Percentiles rank a stretch among this genome's conserved stretches.
phyloP scores from a whole-genome alignment of 2,888 invertebrate genomes.

The Sipha maydis region DNA sequence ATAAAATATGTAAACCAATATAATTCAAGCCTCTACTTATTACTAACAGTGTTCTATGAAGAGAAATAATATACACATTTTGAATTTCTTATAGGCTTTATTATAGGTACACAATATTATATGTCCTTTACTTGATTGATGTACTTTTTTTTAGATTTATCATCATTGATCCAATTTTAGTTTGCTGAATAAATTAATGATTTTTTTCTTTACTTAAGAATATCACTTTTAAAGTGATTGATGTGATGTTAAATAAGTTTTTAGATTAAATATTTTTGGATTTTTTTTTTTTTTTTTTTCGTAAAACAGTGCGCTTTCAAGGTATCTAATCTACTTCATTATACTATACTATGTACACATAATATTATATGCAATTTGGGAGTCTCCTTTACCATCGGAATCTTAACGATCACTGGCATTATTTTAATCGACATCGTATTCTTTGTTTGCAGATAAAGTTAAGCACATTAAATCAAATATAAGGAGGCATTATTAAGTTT shows the following conservation, averaged over 20 bases:
- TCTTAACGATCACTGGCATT: too few relatives aligned
- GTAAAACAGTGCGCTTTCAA: conserved; percentile 7
- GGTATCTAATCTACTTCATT: neutral
- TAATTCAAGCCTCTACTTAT: too few relatives aligned
- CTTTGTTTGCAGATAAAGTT: neutral
- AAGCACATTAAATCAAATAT: too few relatives aligned
- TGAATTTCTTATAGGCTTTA: conserved; percentile 4
- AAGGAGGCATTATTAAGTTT: too few relatives aligned
- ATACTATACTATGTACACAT: neutral
- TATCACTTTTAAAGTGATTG: conserved; percentile 42
- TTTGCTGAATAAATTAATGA: conserved; percentile 49
- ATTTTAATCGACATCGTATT: neutral
- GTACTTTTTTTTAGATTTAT: conserved; percentile 45
- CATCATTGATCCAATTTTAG: conserved; percentile 23
- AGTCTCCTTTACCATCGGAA: too few relatives aligned
- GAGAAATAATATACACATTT: neutral
- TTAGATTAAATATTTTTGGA: neutral
- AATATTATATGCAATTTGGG: too few relatives aligned
- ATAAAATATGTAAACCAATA: too few relatives aligned
- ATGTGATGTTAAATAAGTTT: conserved; percentile 43
- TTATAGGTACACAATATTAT: conserved; percentile 15
- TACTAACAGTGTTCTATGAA: too few relatives aligned
- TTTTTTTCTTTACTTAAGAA: conserved; percentile 46
- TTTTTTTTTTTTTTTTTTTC: neutral
- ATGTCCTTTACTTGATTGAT: conserved; percentile 39